A percentile compares a stretch with the other conserved stretches of the same genome.
phyloP scores from a whole-genome alignment of 2,113 vertebrate genomes.

The Apus apus region DNA sequence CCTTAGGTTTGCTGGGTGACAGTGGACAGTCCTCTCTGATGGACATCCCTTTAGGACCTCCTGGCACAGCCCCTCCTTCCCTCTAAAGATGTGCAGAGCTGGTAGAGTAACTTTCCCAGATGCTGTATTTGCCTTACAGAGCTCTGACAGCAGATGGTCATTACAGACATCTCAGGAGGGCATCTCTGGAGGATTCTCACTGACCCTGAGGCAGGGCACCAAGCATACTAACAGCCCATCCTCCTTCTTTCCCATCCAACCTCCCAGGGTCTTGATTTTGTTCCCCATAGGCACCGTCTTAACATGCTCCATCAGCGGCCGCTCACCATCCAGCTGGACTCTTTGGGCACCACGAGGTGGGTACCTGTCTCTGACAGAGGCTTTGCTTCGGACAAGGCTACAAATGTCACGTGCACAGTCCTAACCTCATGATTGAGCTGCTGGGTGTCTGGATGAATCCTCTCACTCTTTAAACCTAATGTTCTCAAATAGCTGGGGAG shows the following conservation, averaged over 20 bases:
- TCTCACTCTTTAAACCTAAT: background rate
- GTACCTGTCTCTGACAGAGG: background rate
- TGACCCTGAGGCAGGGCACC: background rate
- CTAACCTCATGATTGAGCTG: background rate
- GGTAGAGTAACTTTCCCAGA: background rate
- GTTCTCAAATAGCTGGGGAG: background rate
- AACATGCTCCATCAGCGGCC: background rate
- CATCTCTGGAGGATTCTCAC: background rate
- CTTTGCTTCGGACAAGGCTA: accelerated
- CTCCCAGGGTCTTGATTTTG: background rate
- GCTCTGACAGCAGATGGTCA: background rate
- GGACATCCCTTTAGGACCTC: background rate
- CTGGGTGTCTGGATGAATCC: background rate
- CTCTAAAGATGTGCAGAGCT: background rate
- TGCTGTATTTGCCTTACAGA: background rate
- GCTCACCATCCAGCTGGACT: background rate
- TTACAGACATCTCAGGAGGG: background rate
- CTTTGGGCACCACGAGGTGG: background rate
- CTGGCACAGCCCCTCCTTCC: background rate
- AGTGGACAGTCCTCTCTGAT: background rate
- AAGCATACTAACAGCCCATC: background rate
- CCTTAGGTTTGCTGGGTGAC: background rate
- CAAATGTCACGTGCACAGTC: accelerated
- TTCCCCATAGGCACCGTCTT: background rate
- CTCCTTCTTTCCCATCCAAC: background rate